phyloP scores from a whole-genome alignment of 2,113 vertebrate genomes.

The Tragelaphus buxtoni region DNA sequence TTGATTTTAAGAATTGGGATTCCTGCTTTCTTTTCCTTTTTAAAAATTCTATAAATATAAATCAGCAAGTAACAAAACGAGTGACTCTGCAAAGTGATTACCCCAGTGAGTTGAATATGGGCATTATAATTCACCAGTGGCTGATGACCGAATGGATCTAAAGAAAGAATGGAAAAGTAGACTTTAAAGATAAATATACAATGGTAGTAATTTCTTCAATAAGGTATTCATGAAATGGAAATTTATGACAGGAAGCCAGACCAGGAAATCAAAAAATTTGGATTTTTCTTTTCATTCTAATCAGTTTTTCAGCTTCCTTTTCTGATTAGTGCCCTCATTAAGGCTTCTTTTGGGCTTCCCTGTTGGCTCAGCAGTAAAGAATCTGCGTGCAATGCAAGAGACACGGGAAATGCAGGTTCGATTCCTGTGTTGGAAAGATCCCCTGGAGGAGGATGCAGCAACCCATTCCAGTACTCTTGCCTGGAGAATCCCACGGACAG shows the following conservation, averaged over 20 bases:
- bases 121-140: slow-evolving; percentile 24
- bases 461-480: background rate
- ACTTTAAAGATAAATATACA: slow-evolving; percentile 39
- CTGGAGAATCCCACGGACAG: background rate
- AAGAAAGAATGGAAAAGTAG: slow-evolving; percentile 6
- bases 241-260: slow-evolving; percentile 8
- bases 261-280: slow-evolving; percentile 39
- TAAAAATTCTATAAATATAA: background rate
- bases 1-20: slow-evolving; percentile 28
- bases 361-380: background rate
- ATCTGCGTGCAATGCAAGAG: background rate
- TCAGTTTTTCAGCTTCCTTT: background rate
- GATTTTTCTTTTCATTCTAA: background rate
- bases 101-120: background rate
- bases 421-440: background rate
- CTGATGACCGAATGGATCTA: background rate
- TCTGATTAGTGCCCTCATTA: background rate
- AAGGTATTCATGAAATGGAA: background rate
- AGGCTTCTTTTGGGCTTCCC: background rate
- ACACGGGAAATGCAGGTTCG: background rate
- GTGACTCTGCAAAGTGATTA: background rate
- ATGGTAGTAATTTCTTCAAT: background rate
- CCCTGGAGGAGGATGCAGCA: background rate
- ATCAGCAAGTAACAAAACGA: background rate
- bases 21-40: slow-evolving; percentile 1